Base-by-base conservation (phyloP, 1,140 invertebrate species). In the Palaemon carinicauda region DNA sequence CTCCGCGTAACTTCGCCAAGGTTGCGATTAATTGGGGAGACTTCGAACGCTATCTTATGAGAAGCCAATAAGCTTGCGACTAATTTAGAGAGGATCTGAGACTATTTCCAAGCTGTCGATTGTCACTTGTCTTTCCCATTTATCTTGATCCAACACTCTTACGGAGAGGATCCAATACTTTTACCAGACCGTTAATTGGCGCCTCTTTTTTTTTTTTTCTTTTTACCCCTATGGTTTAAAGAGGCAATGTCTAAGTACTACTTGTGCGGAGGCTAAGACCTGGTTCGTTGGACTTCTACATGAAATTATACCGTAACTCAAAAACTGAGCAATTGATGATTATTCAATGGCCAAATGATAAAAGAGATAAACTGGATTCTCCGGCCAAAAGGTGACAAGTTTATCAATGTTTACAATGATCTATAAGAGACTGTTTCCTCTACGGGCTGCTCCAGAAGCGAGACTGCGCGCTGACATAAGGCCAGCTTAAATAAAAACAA, bases 61-160 rank as follows among this genome's bases (percentile, higher is more conserved):
- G 71, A 82, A 87, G 80, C 80, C 86, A 87, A 87, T 87, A 87
- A 87, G 86, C 86, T 87, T 77, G 86, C 80, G 86, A 82, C 79
- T 87, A 87, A 87, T 87, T 87, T 87, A 87, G 51, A 78, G 80
- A 87, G 86, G 86, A 87, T 87, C 86, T 87, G 80, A 87, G 80
- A 87, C 86, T 87, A 87, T 87, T 87, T 87, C 86, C 86, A 82
- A 87, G 86, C 86, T 87, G 86, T 87, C 86, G 86, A 87, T 87
- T 82, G 86, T 87, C 86, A 87, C 86, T 87, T 87, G 86, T 87
- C 82, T 78, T 75, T 78, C 80, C 86, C 86, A 87, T 87, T 87
- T 87, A 87, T 87, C 86, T 87, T 87, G 86, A 87, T 87, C 86
- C 86, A 78, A 87, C 86, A 87, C 80, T 87, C 86, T 87, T 87